These are phyloP conservation scores for Chondrosia reniformis DNA, from an alignment of 37 sponge, comb jelly and placozoan species.

Conservation along the genomic window DNA sequence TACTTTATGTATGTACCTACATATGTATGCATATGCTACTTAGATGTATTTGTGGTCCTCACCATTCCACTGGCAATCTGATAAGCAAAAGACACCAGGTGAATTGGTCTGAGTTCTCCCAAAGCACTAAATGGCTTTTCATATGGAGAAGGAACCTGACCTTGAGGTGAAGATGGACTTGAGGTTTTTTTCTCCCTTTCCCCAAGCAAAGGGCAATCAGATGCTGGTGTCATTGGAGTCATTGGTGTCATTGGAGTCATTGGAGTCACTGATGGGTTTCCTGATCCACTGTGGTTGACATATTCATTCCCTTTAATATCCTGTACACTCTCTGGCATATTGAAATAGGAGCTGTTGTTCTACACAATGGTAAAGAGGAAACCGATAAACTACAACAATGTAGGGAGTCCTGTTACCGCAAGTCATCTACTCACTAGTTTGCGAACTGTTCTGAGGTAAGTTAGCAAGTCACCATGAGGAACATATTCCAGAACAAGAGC, in stretches of 20 bases:
- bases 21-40: too few relatives aligned
- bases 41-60: too few relatives aligned
- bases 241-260: neutral
- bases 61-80: constrained; percentile 22
- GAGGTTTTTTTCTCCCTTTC: too few relatives aligned
- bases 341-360: neutral
- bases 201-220: neutral
- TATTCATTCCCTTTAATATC: neutral
- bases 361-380: neutral
- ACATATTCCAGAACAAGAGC: constrained; percentile 11
- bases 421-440: constrained; percentile 1
- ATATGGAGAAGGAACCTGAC: constrained; percentile 5
- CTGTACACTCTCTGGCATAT: neutral
- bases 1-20: too few relatives aligned
- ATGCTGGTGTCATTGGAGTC: constrained; percentile 18
- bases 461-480: constrained; percentile 18
- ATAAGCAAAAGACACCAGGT: constrained; percentile 11
- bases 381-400: neutral
- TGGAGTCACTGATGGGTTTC: too few relatives aligned
- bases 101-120: neutral
- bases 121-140: constrained; percentile 6
- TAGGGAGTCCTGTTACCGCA: neutral
- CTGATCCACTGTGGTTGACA: neutral
- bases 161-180: neutral
- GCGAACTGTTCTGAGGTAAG: constrained; percentile 15